Base-by-base conservation (phyloP, 2,113 vertebrate species). In the Neogobius melanostomus region DNA sequence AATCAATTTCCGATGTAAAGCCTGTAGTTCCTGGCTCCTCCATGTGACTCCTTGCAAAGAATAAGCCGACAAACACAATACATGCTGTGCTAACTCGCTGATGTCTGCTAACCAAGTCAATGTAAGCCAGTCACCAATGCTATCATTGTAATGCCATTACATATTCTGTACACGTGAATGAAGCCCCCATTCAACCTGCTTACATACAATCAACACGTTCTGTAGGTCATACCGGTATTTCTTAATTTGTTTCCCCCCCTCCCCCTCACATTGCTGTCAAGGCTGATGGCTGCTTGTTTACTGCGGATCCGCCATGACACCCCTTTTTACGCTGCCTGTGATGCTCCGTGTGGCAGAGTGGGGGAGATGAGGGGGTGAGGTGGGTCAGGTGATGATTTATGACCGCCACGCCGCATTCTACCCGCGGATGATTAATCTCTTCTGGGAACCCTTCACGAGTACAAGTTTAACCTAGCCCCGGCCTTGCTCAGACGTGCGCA, bases 391-490 rank as follows among this genome's bases (percentile, higher is more conserved):
- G 87, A 87, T 92, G 92, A 94, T 93, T 92, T 93, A 94, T 93
- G 89, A 87, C 82, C 85, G 61, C 81, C 79, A 90, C 91, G 90
- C 89, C 87, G 89, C 88, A 90, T 92, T 91, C 89, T 81, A 89
- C 89, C 87, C 83, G 82, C 66, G 78, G 82, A 90, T 93, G 93
- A 93, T 94, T 93, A 92, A 93, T 94, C 88, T 92, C 91, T 93
- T 91, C 91, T 92, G 91, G 91, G 91, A 93, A 92, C 91, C 91
- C 91, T 92, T 91, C 87, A 91, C 90, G 76, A 91, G 87, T 90
- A 91, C 88, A 87, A 93, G 89, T 94, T 93, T 92, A 93, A 93
- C 92, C 92, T 92, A 93, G 90, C 92, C 53, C 90, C 90, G 86
- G 90, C 87, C 85, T 89, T 82, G 88, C 77, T 78, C 87, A 74